Evolutionary conservation across 2,113 vertebrate genomes (phyloP).

Genomic region (Synodontis membranacea): DNA sequence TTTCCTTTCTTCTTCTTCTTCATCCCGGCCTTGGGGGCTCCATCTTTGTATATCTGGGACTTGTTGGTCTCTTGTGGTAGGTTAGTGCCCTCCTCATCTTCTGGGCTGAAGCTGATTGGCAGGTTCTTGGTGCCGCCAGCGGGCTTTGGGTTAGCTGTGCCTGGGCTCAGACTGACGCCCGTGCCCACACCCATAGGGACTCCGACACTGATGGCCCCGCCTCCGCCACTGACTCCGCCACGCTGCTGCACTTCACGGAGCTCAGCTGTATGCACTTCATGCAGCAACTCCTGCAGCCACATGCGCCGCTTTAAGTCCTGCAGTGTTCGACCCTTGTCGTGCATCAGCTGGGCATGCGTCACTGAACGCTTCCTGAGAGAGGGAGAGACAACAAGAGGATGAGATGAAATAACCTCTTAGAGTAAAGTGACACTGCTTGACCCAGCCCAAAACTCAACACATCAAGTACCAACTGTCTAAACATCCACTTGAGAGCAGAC

Average conservation of each 20-base stretch:
- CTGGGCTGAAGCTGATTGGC: conserved; percentile 74
- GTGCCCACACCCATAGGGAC: conserved; percentile 48
- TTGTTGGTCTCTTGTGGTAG: conserved; percentile 95
- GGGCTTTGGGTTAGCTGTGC: conserved; percentile 83
- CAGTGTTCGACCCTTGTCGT: conserved; percentile 91
- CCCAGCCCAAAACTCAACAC: no score
- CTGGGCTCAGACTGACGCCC: conserved; percentile 62
- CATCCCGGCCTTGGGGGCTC: conserved; percentile 72
- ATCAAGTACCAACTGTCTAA: no score
- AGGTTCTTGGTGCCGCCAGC: conserved; percentile 87
- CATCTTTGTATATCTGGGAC: conserved; percentile 84
- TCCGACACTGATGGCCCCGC: conserved; percentile 12
- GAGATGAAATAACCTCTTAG: not conserved
- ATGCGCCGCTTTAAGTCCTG: conserved; percentile 87
- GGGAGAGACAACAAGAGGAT: not conserved
- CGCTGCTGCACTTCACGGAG: conserved; percentile 73
- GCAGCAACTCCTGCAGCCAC: conserved; percentile 90
- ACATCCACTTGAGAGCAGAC: not conserved
- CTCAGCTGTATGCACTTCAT: conserved; percentile 92
- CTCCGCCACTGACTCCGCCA: conserved; percentile 53
- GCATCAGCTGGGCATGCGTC: conserved; percentile 93
- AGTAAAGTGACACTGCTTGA: not conserved
- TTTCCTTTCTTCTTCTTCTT: conserved; percentile 91
- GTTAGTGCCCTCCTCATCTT: conserved; percentile 80
- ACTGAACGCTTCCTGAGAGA: conserved; percentile 84